A percentile compares a stretch with the other conserved stretches of the same genome.
Evolutionary conservation across 1,140 invertebrate species (phyloP).

Genomic region (Callitettix versicolor): DNA sequence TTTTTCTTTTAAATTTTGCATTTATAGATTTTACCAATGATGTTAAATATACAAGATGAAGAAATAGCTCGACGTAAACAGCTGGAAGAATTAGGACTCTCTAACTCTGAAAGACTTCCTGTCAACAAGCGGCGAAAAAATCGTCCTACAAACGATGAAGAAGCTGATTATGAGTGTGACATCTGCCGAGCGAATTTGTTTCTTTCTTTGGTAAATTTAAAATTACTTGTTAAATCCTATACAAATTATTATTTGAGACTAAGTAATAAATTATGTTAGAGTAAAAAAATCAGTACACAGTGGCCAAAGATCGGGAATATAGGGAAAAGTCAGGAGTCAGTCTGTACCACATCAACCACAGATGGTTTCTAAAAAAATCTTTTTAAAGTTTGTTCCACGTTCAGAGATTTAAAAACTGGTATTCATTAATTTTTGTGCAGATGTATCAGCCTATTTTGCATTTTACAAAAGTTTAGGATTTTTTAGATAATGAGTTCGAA

Average conservation of each 20-base stretch:
- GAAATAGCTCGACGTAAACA: constrained; percentile 44
- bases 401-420: too few relatives aligned
- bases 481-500: too few relatives aligned
- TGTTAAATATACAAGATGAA: constrained; percentile 39
- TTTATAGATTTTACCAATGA: constrained; percentile 37
- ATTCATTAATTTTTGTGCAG: too few relatives aligned
- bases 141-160: constrained; percentile 40
- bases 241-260: constrained; percentile 2
- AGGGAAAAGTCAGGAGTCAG: too few relatives aligned
- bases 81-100: constrained; percentile 46
- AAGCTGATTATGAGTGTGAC: constrained; percentile 67
- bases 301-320: too few relatives aligned
- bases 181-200: constrained; percentile 67
- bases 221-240: constrained; percentile 12
- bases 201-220: constrained; percentile 56
- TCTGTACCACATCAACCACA: too few relatives aligned
- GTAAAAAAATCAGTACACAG: too few relatives aligned
- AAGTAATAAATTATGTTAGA: too few relatives aligned
- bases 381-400: too few relatives aligned
- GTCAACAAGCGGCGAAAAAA: constrained; percentile 34
- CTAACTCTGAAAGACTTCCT: constrained; percentile 48
- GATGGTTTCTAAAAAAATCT: too few relatives aligned
- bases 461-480: too few relatives aligned
- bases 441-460: too few relatives aligned
- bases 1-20: constrained; percentile 8